Percentiles rank a stretch among this genome's conserved stretches.
phyloP scores from a whole-genome alignment of 2,113 vertebrate species.

The Grantiella picta region DNA sequence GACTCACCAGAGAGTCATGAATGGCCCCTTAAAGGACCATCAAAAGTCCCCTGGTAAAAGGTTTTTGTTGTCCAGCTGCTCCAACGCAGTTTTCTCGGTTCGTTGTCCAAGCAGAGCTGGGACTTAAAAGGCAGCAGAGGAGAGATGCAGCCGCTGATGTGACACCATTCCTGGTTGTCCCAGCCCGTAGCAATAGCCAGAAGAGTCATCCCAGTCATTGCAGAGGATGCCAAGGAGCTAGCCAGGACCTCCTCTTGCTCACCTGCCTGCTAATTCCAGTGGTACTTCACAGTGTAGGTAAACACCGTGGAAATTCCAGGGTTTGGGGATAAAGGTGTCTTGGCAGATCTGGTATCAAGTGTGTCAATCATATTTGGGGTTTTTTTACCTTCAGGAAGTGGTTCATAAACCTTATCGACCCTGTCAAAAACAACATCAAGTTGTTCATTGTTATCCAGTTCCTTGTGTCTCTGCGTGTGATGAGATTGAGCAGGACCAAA shows the following conservation, averaged over 20 bases:
- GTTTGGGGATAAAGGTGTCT: not conserved
- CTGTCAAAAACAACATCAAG: not conserved
- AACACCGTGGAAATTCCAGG: not conserved
- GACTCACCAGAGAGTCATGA: constrained; percentile 64
- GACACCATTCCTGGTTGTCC: not conserved
- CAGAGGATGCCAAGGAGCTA: not conserved
- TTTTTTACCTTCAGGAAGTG: not conserved
- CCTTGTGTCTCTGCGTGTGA: not conserved
- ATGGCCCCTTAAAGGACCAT: not conserved
- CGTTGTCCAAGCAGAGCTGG: not conserved
- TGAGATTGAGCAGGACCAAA: not conserved
- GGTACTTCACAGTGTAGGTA: not conserved
- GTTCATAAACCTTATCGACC: not conserved
- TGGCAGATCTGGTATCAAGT: not conserved
- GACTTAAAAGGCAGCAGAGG: not conserved
- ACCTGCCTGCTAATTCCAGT: not conserved
- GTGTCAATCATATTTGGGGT: too few species aligned
- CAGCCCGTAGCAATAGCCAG: not conserved
- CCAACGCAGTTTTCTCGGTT: not conserved
- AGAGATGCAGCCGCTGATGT: not conserved
- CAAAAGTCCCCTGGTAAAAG: constrained; percentile 16
- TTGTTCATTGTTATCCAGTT: not conserved
- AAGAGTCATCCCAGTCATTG: not conserved
- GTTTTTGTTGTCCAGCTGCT: not conserved
- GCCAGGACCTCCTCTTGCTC: not conserved